phyloP scores from a whole-genome alignment of 2,113 vertebrate species.

The Anhinga rufa region DNA sequence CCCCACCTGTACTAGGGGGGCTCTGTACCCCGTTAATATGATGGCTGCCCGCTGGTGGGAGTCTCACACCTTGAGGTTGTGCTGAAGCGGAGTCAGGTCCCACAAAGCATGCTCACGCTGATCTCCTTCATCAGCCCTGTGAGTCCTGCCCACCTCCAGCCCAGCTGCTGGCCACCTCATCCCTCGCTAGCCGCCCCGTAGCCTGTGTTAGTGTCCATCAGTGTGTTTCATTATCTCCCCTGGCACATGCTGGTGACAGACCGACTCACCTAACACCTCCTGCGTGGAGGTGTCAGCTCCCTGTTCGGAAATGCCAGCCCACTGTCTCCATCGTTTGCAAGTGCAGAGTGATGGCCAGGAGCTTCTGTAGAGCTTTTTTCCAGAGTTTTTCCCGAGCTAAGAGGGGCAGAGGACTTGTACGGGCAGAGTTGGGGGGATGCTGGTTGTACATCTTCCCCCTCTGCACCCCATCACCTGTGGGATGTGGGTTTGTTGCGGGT shows the following conservation, averaged over 20 bases:
- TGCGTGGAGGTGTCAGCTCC: not conserved
- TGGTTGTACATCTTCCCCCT: accelerated
- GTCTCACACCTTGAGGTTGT: not conserved
- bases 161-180: not conserved
- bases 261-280: not conserved
- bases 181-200: accelerated
- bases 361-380: not conserved
- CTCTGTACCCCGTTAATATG: accelerated
- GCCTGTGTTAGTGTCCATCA: not conserved
- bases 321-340: not conserved
- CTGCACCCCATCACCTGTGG: not conserved
- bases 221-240: not conserved
- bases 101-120: not conserved
- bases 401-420: accelerated
- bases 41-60: not conserved
- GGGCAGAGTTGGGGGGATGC: not conserved
- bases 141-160: not conserved
- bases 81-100: not conserved
- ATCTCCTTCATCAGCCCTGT: not conserved
- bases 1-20: not conserved
- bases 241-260: not conserved
- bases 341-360: not conserved
- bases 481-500: accelerated
- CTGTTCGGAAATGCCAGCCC: not conserved
- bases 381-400: not conserved